Percentiles rank a stretch among this genome's conserved stretches.
These are phyloP conservation scores for Sapajus apella DNA, from an alignment of 2,113 vertebrate genomes.

Conservation along the genomic window DNA sequence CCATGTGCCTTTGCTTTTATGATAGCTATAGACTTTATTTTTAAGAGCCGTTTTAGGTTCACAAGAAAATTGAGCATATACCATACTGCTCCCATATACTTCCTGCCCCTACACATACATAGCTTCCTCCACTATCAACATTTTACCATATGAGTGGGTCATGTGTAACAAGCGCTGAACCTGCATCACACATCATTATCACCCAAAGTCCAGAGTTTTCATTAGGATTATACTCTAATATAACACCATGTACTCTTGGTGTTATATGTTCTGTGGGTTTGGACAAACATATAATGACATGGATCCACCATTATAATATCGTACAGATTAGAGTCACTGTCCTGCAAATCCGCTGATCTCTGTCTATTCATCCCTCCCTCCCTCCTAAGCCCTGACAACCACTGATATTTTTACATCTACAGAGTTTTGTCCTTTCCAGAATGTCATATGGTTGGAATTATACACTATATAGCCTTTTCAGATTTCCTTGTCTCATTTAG, in stretches of 20 bases:
- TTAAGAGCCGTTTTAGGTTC: not conserved
- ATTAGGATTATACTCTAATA: not conserved
- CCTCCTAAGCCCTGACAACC: not conserved
- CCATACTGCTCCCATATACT: fast-evolving
- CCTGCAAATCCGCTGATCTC: not conserved
- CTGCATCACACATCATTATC: fast-evolving
- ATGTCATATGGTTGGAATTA: fast-evolving
- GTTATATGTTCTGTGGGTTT: not conserved
- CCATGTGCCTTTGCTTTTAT: no score
- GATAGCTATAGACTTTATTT: not conserved
- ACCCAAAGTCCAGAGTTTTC: fast-evolving
- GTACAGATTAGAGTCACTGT: fast-evolving
- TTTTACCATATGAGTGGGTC: fast-evolving
- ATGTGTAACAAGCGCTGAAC: not conserved
- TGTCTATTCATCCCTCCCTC: no score
- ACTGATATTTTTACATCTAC: fast-evolving
- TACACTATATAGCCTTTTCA: not conserved
- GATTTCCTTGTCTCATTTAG: not conserved
- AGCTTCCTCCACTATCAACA: fast-evolving
- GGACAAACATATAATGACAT: fast-evolving
- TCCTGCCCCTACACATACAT: fast-evolving
- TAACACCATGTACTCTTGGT: fast-evolving
- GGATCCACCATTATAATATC: fast-evolving
- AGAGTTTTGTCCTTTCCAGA: not conserved
- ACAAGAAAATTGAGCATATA: not conserved